Percentiles rank a stretch among this genome's conserved stretches.
These are phyloP conservation scores for Amblyjoppa proteus DNA, from an alignment of 2,888 invertebrate genomes.

Conservation along the genomic window DNA sequence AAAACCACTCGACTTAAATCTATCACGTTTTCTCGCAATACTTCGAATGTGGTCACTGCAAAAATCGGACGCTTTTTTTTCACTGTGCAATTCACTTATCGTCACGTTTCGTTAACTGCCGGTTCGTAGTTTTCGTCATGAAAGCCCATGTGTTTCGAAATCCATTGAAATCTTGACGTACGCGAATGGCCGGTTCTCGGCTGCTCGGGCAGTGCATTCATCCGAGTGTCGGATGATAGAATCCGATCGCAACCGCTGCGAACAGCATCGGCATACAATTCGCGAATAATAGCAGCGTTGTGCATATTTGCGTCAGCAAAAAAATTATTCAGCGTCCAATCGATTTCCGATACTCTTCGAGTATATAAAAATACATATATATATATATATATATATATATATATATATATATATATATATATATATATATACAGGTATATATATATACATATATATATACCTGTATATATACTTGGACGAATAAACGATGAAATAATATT, in stretches of 20 bases:
- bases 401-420: not conserved
- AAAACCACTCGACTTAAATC: not conserved
- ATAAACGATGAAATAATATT: not conserved
- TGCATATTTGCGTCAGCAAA: constrained; percentile 32
- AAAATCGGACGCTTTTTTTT: constrained; percentile 31
- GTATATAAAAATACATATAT: not conserved
- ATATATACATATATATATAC: not conserved
- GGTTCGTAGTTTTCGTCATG: constrained; percentile 18
- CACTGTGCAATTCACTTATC: constrained; percentile 31
- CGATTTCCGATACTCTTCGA: constrained; percentile 2
- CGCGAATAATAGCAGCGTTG: constrained; percentile 11
- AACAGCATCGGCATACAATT: constrained; percentile 37
- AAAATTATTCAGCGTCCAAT: not conserved
- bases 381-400: not conserved
- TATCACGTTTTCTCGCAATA: constrained; percentile 25
- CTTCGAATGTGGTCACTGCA: constrained; percentile 14
- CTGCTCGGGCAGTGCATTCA: constrained; percentile 39
- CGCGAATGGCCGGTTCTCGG: constrained; percentile 29
- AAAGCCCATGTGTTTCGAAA: constrained; percentile 43
- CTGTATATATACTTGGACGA: not conserved
- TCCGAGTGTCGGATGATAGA: constrained; percentile 45
- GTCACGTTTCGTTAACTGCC: constrained; percentile 33
- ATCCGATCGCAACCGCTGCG: constrained; percentile 51
- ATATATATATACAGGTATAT: not conserved
- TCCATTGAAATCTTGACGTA: constrained; percentile 55